Evolutionary conservation across 2,888 invertebrate species (phyloP), one percentile per base, ranked within the genome.

Genomic region (Lysandra coridon): DNA sequence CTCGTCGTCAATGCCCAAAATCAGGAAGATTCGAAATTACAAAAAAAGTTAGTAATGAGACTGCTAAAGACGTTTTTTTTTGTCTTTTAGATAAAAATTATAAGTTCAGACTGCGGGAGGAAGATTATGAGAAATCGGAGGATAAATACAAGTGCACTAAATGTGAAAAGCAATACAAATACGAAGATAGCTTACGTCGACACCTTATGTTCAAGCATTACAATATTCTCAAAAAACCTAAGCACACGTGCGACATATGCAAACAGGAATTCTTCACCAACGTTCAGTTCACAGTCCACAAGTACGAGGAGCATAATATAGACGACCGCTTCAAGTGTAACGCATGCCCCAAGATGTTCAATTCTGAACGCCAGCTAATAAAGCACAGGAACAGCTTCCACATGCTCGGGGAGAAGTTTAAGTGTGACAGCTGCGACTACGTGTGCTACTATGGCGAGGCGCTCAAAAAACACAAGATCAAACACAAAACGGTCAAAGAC

Each of bases 401-500:
- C 33, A 93, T 92, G 92, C 81, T 93, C 0, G 93, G 93, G 0
- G 88, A 89, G 80, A 88, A 87, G 73, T 86, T 87, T 23, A 89
- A 89, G 53, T 93, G 93, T 57, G 86, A 89, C 1, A 83, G 85
- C 2, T 93, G 93, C 78, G 92, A 92, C 0, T 93, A 89, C 78
- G 92, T 91, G 53, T 87, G 90, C 0, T 92, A 90, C 62, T 89
- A 89, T 62, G 84, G 86, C 60, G 87, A 87, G 53, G 84, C 86
- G 62, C 81, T 92, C 84, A 88, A 90, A 79, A 93, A 89, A 64
- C 93, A 93, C n/a, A 90, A 89, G 80, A 87, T 88, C n/a, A 90
- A 88, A 37, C 95, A 95, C 78, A 92, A 88, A 78, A 89, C 91
- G 0, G 90, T 88, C 0, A 95, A 91, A 80, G 91, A 94, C 33